phyloP scores from a whole-genome alignment of 2,113 vertebrate genomes.

The Meleagris gallopavo region DNA sequence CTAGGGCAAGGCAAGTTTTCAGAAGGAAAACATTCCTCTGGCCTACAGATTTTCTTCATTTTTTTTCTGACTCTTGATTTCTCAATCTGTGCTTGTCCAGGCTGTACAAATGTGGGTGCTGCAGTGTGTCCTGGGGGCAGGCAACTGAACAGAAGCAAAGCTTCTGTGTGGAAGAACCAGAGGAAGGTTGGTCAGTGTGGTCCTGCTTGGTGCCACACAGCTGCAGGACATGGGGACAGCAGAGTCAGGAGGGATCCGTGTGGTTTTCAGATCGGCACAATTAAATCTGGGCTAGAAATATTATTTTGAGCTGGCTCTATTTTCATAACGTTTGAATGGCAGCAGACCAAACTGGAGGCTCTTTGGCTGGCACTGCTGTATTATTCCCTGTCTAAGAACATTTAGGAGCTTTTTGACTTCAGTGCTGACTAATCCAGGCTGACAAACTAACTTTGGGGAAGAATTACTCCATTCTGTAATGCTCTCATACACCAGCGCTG shows the following conservation, averaged over 20 bases:
- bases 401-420: background rate
- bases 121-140: background rate
- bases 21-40: background rate
- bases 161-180: background rate
- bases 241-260: accelerated
- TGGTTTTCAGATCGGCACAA: background rate
- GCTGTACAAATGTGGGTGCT: background rate
- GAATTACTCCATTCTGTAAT: background rate
- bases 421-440: background rate
- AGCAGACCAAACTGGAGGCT: background rate
- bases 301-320: background rate
- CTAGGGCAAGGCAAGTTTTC: background rate
- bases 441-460: background rate
- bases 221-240: background rate
- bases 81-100: background rate
- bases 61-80: background rate
- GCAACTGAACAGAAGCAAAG: background rate
- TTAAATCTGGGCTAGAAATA: background rate
- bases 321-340: background rate
- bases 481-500: background rate
- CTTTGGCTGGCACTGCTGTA: background rate
- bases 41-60: background rate
- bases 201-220: background rate
- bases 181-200: background rate
- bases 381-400: background rate